phyloP scores from a whole-genome alignment of 2,888 invertebrate genomes.

The Trimorus sp. region DNA sequence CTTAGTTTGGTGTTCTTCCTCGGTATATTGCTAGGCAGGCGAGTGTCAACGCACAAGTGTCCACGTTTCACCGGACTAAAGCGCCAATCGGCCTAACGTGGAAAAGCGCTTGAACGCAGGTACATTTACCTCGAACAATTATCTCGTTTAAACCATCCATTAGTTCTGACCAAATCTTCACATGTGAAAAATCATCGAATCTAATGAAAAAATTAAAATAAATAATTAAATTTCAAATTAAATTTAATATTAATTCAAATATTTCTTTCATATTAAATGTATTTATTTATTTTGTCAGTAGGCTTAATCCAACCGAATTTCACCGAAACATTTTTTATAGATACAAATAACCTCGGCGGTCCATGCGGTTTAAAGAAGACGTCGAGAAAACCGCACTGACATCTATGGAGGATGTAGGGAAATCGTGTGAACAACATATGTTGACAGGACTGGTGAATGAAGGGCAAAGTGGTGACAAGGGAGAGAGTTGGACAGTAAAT shows the following conservation, averaged over 20 bases:
- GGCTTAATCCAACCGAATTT: no score
- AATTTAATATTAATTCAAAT: no score
- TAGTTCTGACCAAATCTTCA: no score
- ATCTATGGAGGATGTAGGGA: conserved; percentile 63
- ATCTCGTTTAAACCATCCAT: background rate
- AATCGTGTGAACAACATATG: conserved; percentile 69
- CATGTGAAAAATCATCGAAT: no score
- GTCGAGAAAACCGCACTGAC: conserved; percentile 57
- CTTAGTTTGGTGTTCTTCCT: conserved; percentile 43
- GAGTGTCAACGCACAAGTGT: background rate
- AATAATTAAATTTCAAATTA: no score
- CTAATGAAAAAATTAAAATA: no score
- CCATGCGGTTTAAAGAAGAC: conserved; percentile 72
- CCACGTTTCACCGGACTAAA: no score
- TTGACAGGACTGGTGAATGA: conserved; percentile 71
- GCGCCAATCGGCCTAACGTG: no score
- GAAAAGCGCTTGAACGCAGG: background rate
- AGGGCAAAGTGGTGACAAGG: background rate
- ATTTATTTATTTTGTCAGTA: no score
- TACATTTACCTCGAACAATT: conserved; percentile 53
- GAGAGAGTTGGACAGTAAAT: background rate
- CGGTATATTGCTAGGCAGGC: conserved; percentile 21
- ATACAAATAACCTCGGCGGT: conserved; percentile 79
- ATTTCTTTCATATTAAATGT: no score
- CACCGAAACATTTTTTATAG: conserved; percentile 55